Evolutionary conservation across 2,888 invertebrate species (phyloP), one percentile per base, ranked within the genome.

Genomic region (Cyclophora punctaria): DNA sequence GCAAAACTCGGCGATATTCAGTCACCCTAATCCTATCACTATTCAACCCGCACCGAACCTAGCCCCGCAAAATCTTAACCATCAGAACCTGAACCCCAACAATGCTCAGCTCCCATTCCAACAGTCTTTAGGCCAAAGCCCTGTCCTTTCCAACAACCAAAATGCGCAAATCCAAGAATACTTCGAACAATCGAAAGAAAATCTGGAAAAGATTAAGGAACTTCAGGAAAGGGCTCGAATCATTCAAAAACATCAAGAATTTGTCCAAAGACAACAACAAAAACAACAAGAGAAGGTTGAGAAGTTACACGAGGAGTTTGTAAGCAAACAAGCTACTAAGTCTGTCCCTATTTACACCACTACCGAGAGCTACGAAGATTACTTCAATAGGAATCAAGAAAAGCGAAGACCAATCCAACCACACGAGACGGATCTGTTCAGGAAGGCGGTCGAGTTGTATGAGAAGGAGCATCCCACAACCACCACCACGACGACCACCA

Each of bases 251-350:
- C 93, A 93, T 59, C 94, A 94, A 63, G 91, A 94, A 59, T 92
- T 94, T 61, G 91, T 94, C 3, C 94, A 95, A 64, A 94, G 93
- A 66, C 94, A 94, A 65, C 94, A 95, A 62, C 91, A 95, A 60
- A 94, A 94, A 62, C 93, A 94, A 44, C 92, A 94, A 66, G 93
- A 93, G 65, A 95, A 95, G 68, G 92, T 94, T 0, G 90, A 94
- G 57, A 91, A 92, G 62, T 86, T 94, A 35, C 94, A 95, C 59
- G 91, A 92, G 59, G 92, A 93, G 52, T 93, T 93, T 66, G 63
- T 93, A 0, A 90, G 90, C 58, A 91, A 92, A 58, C 95, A 95
- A 70, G 91, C 93, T 3, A 92, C 92, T 35, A 91, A 91, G 62
- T 84, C 90, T 51, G 77, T 90, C 58, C 91, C 90, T 56, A 72